Percentiles rank a stretch among this genome's conserved stretches.
Evolutionary conservation across 1,140 invertebrate species (phyloP).

Genomic region (Oreohelix idahoensis): DNA sequence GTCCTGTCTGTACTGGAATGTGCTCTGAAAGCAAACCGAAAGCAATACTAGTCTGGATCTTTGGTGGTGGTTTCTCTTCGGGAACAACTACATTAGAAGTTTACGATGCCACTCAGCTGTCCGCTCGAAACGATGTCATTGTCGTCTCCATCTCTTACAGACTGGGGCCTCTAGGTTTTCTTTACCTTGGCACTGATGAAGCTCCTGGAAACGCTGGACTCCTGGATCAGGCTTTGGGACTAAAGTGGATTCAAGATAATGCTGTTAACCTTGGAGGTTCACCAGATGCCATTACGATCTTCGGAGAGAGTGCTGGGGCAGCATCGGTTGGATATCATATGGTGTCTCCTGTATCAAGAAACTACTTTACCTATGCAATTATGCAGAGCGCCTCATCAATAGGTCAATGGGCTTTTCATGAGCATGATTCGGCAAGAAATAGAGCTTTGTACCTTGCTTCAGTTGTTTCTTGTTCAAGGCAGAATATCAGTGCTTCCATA

Average conservation of each 20-base stretch:
- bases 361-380: conserved; percentile 87
- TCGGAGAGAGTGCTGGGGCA: conserved; percentile 78
- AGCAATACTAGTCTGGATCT: conserved; percentile 97
- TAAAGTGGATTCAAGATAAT: conserved; percentile 82
- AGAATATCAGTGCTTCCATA: conserved; percentile 77
- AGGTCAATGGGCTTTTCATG: conserved; percentile 90
- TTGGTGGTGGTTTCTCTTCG: conserved; percentile 91
- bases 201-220: conserved; percentile 62
- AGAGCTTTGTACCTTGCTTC: conserved; percentile 74
- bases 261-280: conserved; percentile 83
- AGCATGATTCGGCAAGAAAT: conserved; percentile 83
- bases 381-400: conserved; percentile 77
- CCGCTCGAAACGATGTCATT: conserved; percentile 86
- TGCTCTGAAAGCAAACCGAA: conserved; percentile 78
- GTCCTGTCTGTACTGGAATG: conserved; percentile 87
- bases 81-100: conserved; percentile 95
- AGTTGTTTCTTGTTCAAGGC: conserved; percentile 43
- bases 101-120: conserved; percentile 91
- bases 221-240: conserved; percentile 80
- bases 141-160: conserved; percentile 76
- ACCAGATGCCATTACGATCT: conserved; percentile 79
- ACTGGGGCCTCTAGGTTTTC: conserved; percentile 80
- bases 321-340: conserved; percentile 92
- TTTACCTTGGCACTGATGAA: conserved; percentile 80
- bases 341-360: conserved; percentile 85